phyloP scores from a whole-genome alignment of 2,888 invertebrate species.

The Euplagia quadripunctaria region DNA sequence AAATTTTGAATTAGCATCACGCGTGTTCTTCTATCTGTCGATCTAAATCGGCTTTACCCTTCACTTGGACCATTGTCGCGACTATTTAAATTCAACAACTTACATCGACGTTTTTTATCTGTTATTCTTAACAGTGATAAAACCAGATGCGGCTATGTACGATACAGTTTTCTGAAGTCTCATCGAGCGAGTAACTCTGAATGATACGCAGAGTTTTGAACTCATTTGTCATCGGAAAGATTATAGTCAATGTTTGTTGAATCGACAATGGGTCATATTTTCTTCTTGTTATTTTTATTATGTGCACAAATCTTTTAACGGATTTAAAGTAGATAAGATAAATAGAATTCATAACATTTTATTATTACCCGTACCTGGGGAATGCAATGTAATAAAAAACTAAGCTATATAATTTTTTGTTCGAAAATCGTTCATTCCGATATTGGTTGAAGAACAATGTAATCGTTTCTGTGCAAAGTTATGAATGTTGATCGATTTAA shows the following conservation, averaged over 20 bases:
- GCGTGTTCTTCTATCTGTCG: slow-evolving; percentile 70
- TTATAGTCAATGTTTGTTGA: slow-evolving; percentile 74
- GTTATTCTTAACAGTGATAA: slow-evolving; percentile 26
- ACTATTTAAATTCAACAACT: slow-evolving; percentile 43
- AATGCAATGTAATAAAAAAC: not conserved
- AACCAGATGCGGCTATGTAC: slow-evolving; percentile 62
- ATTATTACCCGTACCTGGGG: not conserved
- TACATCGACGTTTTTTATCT: slow-evolving; percentile 50
- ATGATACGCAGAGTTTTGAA: slow-evolving; percentile 69
- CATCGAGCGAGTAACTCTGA: slow-evolving; percentile 45
- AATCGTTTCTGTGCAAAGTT: slow-evolving; percentile 1
- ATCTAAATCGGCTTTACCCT: slow-evolving; percentile 83
- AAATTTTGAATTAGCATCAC: slow-evolving; percentile 80
- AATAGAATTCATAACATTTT: slow-evolving; percentile 16
- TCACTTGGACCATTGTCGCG: slow-evolving; percentile 56
- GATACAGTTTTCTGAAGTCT: slow-evolving; percentile 34
- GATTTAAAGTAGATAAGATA: slow-evolving; percentile 26
- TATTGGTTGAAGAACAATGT: not conserved
- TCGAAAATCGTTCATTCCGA: not conserved
- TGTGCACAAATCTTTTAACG: slow-evolving; percentile 52
- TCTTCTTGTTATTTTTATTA: slow-evolving; percentile 59
- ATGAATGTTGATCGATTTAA: slow-evolving; percentile 31
- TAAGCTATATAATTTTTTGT: not conserved
- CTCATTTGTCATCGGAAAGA: slow-evolving; percentile 79
- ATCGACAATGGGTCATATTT: slow-evolving; percentile 77